Base-by-base conservation (phyloP, 2,888 invertebrate genomes). In the Thymelicus sylvestris region DNA sequence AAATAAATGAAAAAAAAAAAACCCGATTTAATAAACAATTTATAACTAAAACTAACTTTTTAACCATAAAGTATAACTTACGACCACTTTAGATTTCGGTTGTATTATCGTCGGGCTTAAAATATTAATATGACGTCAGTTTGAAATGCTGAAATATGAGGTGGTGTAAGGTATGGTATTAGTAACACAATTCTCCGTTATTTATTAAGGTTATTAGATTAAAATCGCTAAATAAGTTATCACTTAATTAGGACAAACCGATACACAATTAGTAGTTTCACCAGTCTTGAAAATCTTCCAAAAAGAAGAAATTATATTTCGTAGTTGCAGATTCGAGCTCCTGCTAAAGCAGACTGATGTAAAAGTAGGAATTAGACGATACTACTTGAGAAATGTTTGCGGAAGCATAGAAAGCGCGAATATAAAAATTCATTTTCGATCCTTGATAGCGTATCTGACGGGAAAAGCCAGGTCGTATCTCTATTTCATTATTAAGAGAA, bases 401-500 rank as follows among this genome's bases (percentile, higher is more conserved):
- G 19, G 19, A 19, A 19, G 19, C 19, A 19, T 19, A 19, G 19
- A 19, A 19, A 19, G 19, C 31, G n/a, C 19, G 50, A 7, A 52
- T 52, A 8, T 52, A 52, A 52, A 52, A 19, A 7, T 52, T 52
- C 19, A 15, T 52, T 19, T 52, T 8, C n/a, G 10, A 31, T 63
- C 63, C 63, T 52, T 62, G 38, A 13, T 31, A 38, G 38, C 24
- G n/a, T 48, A 50, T 38, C 57, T 7, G 38, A 6, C 7, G 61
- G 55, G 68, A 63, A 63, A 68, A 63, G 55, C 63, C 57, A 19
- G 38, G 63, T 13, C 55, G 47, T 63, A 47, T 47, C 63, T 59
- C 48, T 48, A 39, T 57, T 64, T 15, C 15, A 44, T 47, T 63
- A 63, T 62, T 41, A 62, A 64, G 63, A 64, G 63, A 69, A 69